A percentile compares a stretch with the other conserved stretches of the same genome.
These are phyloP conservation scores for Corticium candelabrum DNA, from an alignment of 37 sponge, comb jelly and placozoan genomes.

Conservation along the genomic window DNA sequence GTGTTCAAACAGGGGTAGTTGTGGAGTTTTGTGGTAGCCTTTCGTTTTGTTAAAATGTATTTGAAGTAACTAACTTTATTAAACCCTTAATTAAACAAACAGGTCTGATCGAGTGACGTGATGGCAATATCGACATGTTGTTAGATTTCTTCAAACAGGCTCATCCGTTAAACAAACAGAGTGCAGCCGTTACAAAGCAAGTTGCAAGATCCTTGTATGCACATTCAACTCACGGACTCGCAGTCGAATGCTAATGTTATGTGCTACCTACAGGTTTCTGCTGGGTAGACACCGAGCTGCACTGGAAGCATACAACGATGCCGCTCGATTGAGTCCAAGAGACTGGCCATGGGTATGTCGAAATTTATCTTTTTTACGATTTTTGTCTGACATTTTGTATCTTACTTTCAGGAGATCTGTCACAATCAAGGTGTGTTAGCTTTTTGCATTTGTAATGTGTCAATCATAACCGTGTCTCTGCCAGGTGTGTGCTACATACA, in stretches of 20 bases:
- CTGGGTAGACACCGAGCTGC: slow-evolving; percentile 86
- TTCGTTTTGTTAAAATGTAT: no score
- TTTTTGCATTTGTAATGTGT: no score
- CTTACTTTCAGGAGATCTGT: slow-evolving; percentile 76
- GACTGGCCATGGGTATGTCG: slow-evolving; percentile 13
- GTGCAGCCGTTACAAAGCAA: slow-evolving; percentile 71
- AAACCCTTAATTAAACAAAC: not conserved
- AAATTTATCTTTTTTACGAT: no score
- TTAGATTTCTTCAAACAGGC: slow-evolving; percentile 85
- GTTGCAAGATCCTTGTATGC: slow-evolving; percentile 76
- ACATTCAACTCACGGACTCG: no score
- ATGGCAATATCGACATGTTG: slow-evolving; percentile 72
- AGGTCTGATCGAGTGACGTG: slow-evolving; percentile 78
- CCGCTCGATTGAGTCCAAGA: not conserved
- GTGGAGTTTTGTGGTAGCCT: no score
- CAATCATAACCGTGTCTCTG: no score
- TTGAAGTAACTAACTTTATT: not conserved
- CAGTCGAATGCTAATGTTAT: no score
- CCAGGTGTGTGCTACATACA: slow-evolving; percentile 67
- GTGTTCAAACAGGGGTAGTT: no score
- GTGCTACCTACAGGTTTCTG: slow-evolving; percentile 37
- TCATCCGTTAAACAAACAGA: slow-evolving; percentile 67
- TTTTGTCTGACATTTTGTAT: no score
- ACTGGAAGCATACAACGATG: slow-evolving; percentile 45
- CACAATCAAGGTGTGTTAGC: slow-evolving; percentile 62